Conservation (phyloP, 2,113 vertebrate species). For the Raphicerus campestris region DNA sequence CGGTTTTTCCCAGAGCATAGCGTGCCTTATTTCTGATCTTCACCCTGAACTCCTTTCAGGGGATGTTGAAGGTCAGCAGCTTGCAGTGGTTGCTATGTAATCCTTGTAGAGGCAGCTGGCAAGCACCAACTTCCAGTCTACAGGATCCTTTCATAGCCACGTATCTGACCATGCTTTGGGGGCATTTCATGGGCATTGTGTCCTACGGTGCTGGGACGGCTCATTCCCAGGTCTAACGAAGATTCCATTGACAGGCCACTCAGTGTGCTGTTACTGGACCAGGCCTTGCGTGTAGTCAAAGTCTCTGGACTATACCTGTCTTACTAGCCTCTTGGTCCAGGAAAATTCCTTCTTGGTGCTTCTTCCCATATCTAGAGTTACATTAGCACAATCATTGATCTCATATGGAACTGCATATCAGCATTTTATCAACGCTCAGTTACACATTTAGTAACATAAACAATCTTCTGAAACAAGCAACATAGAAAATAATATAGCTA, state of each 20-base stretch:
- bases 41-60: neutral
- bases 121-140: neutral
- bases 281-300: neutral
- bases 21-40: neutral
- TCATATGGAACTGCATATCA: neutral
- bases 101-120: neutral
- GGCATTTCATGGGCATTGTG: neutral
- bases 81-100: neutral
- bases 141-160: neutral
- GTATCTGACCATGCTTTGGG: neutral
- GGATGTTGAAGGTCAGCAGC: neutral
- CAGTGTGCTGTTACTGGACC: neutral
- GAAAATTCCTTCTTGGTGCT: neutral
- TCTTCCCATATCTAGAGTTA: neutral
- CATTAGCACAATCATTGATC: neutral
- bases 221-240: neutral
- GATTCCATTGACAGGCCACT: neutral
- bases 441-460: neutral
- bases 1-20: neutral
- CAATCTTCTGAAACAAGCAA: neutral
- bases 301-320: neutral
- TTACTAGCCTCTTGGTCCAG: neutral
- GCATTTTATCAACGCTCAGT: neutral
- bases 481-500: neutral
- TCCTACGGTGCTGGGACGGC: accelerated